phyloP scores from a whole-genome alignment of 37 sponge, comb jelly and placozoan genomes.

The Aplysina aerophoba region DNA sequence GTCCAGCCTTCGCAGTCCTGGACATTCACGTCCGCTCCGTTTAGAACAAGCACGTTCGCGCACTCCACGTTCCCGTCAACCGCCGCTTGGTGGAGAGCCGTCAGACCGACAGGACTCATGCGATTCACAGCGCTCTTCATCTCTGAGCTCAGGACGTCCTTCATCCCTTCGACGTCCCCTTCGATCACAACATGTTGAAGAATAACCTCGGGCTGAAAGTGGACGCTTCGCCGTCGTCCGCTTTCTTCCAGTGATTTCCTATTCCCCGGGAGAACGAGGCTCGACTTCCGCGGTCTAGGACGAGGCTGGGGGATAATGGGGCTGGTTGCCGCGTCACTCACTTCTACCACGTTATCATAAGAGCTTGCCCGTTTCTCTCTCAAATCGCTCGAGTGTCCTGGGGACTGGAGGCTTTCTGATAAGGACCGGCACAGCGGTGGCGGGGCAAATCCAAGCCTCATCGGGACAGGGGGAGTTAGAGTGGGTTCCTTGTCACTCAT shows the following conservation, averaged over 20 bases:
- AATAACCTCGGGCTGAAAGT: slow-evolving; percentile 82
- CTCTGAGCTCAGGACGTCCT: slow-evolving; percentile 53
- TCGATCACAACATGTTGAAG: slow-evolving; percentile 70
- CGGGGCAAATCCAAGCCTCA: not conserved
- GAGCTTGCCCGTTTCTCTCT: not conserved
- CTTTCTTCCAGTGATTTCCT: not conserved
- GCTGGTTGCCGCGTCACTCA: not conserved
- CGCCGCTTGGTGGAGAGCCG: slow-evolving; percentile 86
- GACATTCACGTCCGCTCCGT: slow-evolving; percentile 80
- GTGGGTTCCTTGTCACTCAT: not conserved
- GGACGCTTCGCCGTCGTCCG: slow-evolving; percentile 60
- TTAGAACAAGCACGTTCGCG: slow-evolving; percentile 67
- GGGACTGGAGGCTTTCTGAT: not conserved
- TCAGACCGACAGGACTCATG: slow-evolving; percentile 85
- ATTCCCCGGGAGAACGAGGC: slow-evolving; percentile 34
- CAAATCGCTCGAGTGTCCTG: not conserved
- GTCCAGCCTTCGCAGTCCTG: slow-evolving; percentile 82
- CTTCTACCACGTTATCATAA: not conserved
- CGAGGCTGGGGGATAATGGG: slow-evolving; percentile 30
- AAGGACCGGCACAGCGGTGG: not conserved
- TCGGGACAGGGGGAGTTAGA: not conserved
- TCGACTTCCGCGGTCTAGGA: slow-evolving; percentile 70
- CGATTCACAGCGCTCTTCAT: slow-evolving; percentile 68
- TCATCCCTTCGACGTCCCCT: slow-evolving; percentile 69
- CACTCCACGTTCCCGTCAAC: slow-evolving; percentile 86